Base-by-base conservation (phyloP, 2,888 invertebrate genomes). In the Caenorhabditis virilis region DNA sequence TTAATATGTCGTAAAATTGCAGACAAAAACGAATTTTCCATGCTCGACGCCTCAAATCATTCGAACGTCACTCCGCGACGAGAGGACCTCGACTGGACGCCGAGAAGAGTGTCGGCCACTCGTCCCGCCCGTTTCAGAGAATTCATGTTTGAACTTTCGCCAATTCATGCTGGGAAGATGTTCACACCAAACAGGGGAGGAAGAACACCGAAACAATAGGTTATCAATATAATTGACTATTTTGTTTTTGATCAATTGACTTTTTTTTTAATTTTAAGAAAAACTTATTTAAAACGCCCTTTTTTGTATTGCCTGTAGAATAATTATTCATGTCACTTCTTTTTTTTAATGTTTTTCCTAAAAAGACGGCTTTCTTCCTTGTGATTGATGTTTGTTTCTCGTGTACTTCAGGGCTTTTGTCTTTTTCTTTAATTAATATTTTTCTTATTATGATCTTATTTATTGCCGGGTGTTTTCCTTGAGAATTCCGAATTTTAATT, bases 11-110 rank as follows among this genome's bases (percentile, higher is more conserved):
- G 2, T n/a, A 30, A 9, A 23, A 7, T 61, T 56, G 2, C 36
- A 64, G 64, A 64, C 27, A 23, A 46, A 13, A 64, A 58, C 43
- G 64, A 64, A 36, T 64, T 53, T 54, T 52, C 57, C 33, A 41
- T 64, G 7, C 47, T 50, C 11, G 64, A 64, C 36, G 50, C 50
- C 16, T 64, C 58, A 2, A 36, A 45, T 1, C 45, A 53, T 1
- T n/a, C 58, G 9, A 50, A 50, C 22, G 64, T 58, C 3, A 58
- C 58, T 2, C 59, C 56, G 9, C 50, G 59, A 6, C 54, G 48
- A 25, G 65, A 65, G 42, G 65, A 65, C 26, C 59, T 65, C 27
- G 65, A 65, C 30, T 60, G 59, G 51, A 65, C 65, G 3, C 65
- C 65, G 0, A 55, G 65, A 0, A 30, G 65, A 30, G 13, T 30